phyloP scores from a whole-genome alignment of 2,888 invertebrate genomes.

The Conchocele bisecta region DNA sequence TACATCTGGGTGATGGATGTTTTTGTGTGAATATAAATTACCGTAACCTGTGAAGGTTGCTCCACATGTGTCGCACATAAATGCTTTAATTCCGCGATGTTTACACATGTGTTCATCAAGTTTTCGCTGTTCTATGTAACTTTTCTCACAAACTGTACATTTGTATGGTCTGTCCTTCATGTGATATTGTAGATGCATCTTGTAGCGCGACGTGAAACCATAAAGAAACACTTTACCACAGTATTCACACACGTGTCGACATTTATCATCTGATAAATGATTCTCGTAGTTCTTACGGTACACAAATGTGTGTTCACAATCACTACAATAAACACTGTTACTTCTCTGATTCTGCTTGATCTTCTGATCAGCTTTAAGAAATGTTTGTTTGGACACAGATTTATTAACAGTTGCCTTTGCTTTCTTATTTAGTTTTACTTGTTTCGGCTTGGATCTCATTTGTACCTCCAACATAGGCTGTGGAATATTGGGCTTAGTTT shows the following conservation, averaged over 20 bases:
- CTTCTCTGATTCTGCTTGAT: too few relatives aligned
- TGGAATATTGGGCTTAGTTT: too few relatives aligned
- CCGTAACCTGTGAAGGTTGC: neutral
- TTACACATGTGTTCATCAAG: slow-evolving; percentile 47
- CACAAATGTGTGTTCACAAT: slow-evolving; percentile 43
- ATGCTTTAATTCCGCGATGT: slow-evolving; percentile 41
- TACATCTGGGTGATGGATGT: neutral
- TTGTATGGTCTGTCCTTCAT: slow-evolving; percentile 24
- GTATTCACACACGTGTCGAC: slow-evolving; percentile 48
- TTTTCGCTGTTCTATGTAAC: slow-evolving; percentile 34
- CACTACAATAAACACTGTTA: slow-evolving; percentile 41
- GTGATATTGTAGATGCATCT: slow-evolving; percentile 50
- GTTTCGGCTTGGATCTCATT: too few relatives aligned
- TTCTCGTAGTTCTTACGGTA: slow-evolving; percentile 37
- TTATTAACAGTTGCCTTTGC: too few relatives aligned
- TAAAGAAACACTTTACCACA: slow-evolving; percentile 51
- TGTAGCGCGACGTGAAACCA: slow-evolving; percentile 34
- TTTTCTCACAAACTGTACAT: slow-evolving; percentile 49
- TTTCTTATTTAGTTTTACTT: too few relatives aligned
- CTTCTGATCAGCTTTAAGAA: too few relatives aligned
- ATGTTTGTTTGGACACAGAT: too few relatives aligned
- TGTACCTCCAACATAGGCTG: too few relatives aligned
- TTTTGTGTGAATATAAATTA: neutral
- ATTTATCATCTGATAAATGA: slow-evolving; percentile 49
- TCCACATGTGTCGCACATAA: slow-evolving; percentile 51